Percentiles rank a stretch among this genome's conserved stretches.
Evolutionary conservation across 2,797 vertebrate genomes (phyloP).

Genomic region (Crenichthys baileyi): DNA sequence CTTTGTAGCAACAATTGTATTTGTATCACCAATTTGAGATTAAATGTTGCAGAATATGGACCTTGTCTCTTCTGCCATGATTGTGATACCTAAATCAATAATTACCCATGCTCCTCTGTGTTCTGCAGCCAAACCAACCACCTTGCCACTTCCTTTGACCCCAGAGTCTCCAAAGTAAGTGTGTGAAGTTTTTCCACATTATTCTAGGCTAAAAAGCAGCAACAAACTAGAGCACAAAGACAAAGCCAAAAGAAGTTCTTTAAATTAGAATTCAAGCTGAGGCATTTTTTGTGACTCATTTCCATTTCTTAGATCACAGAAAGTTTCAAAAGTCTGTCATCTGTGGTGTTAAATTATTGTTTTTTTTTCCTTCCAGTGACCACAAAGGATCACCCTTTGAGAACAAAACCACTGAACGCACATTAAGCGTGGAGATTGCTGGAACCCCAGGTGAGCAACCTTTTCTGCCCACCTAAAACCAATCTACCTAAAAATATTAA

Average conservation of each 20-base stretch:
- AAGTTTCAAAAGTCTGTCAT: conserved; percentile 75
- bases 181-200: conserved; percentile 90
- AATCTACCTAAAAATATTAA: too few relatives aligned
- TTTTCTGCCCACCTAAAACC: background rate
- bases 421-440: conserved; percentile 99
- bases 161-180: conserved; percentile 99
- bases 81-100: conserved; percentile 84
- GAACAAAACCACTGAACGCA: conserved; percentile 99
- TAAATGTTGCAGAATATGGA: conserved; percentile 82
- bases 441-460: conserved; percentile 96
- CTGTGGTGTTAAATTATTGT: conserved; percentile 34
- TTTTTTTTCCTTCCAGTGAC: conserved; percentile 96
- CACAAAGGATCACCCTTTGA: conserved; percentile 99
- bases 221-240: conserved; percentile 58
- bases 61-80: conserved; percentile 79
- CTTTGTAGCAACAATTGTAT: conserved; percentile 71
- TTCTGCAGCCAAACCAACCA: conserved; percentile 98
- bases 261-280: conserved; percentile 72
- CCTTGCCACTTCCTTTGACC: conserved; percentile 99
- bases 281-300: conserved; percentile 84
- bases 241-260: conserved; percentile 43
- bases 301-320: conserved; percentile 85
- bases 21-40: conserved; percentile 75
- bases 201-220: conserved; percentile 79
- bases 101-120: conserved; percentile 87